Conservation (phyloP, 2,113 vertebrate species). For the Cnemophilus loriae region DNA sequence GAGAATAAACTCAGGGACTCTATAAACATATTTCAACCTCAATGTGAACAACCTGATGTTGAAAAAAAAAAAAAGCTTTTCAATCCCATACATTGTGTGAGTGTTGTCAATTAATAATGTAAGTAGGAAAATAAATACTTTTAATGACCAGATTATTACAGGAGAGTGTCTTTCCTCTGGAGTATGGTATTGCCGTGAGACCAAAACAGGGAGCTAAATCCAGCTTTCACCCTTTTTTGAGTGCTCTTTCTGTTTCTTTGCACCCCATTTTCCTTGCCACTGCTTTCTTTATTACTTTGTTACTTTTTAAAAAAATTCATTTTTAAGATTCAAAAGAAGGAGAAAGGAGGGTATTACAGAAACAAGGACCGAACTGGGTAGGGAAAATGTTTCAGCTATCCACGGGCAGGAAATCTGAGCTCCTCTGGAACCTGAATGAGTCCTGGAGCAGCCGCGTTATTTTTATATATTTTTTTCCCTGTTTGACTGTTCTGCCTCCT, state of each 20-base stretch:
- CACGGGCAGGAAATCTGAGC: background rate
- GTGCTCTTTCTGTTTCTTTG: background rate
- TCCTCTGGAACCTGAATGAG: conserved; percentile 44
- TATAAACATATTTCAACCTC: background rate
- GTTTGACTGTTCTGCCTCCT: background rate
- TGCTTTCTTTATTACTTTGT: background rate
- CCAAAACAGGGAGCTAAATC: background rate
- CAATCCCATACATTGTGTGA: background rate
- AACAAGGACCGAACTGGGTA: background rate
- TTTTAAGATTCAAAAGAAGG: background rate
- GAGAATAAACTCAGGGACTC: background rate
- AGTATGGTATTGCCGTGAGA: background rate
- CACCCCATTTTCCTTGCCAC: background rate
- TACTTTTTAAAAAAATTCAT: background rate
- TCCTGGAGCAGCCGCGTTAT: conserved; percentile 12
- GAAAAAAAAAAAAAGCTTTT: background rate
- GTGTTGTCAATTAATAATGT: background rate
- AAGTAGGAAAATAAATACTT: background rate
- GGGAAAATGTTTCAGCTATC: conserved; percentile 39
- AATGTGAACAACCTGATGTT: background rate
- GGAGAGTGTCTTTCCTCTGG: background rate
- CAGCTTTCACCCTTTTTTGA: background rate
- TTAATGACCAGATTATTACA: background rate
- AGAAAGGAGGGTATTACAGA: background rate
- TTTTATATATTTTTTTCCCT: conserved; percentile 49